Evolutionary conservation across 2,888 invertebrate species (phyloP), one percentile per base, ranked within the genome.

Genomic region (Limnephilus rhombicus): DNA sequence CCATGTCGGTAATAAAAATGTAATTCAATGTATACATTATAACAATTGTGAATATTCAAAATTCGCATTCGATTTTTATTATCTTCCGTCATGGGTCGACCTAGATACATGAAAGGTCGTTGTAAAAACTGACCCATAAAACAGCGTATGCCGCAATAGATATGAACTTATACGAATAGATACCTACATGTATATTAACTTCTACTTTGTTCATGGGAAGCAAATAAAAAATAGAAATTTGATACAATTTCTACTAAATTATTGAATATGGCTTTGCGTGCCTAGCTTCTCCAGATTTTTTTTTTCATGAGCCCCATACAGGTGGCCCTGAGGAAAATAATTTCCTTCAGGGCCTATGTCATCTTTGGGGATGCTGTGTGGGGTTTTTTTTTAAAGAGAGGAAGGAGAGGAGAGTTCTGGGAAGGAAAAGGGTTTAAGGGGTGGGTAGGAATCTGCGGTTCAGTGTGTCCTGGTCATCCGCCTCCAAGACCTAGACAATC

Each of bases 21-120:
- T 82, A 29, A 29, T 29, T 29, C 82, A 31, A 82, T 13, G 34
- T 18, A 34, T 1, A 3, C 53, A 82, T 82, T 29, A 82, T 82
- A 29, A 34, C 34, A 34, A 82, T 82, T 34, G 34, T 34, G 31
- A 41, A 7, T 85, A 85, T 85, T 41, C 24, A 11, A 85, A 34
- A 37, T 85, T 85, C 85, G 85, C 85, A 85, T 85, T 85, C 24
- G 85, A 53, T 87, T 49, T n/a, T 87, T 68, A 68, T n/a, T 68
- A 68, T n/a, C 68, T 68, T 68, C 68, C 68, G 87, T 68, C 87
- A 87, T 53, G 53, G 87, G 31, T 87, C 53, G 87, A 45, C 53
- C 87, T 34, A 87, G 49, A 87, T 87, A 87, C 3, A 31, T 13
- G 34, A 87, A 87, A 87, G 68, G 87, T 87, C 87, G 31, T 11